Conservation (phyloP, 2,797 vertebrate species). For the Coregonus suidteri region DNA sequence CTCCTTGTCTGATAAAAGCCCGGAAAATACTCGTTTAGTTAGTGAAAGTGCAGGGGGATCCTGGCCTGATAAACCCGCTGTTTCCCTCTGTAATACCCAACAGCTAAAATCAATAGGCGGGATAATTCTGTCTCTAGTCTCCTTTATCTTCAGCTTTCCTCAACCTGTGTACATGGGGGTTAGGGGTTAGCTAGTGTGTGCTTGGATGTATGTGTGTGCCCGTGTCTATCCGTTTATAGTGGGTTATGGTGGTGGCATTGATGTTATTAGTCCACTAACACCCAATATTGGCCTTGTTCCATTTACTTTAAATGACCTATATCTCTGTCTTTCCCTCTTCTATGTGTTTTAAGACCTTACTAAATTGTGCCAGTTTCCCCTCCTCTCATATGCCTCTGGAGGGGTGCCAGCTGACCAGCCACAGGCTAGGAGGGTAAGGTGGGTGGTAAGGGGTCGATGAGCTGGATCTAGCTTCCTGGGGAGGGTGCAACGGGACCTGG, state of each 20-base stretch:
- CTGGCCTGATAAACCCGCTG: slow-evolving; percentile 92
- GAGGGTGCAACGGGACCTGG: slow-evolving; percentile 11
- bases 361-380: background rate
- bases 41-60: slow-evolving; percentile 88
- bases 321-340: background rate
- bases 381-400: slow-evolving; percentile 31
- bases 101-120: slow-evolving; percentile 96
- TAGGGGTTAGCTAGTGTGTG: slow-evolving; percentile 45
- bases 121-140: slow-evolving; percentile 89
- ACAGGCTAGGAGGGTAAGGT: background rate
- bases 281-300: slow-evolving; percentile 12
- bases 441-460: slow-evolving; percentile 18
- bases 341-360: background rate
- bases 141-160: slow-evolving; percentile 75
- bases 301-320: background rate
- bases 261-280: background rate
- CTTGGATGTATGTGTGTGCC: slow-evolving; percentile 30
- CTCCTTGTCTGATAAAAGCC: slow-evolving; percentile 86
- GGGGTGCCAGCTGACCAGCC: slow-evolving; percentile 31
- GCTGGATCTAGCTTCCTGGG: slow-evolving; percentile 45
- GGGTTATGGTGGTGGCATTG: slow-evolving; percentile 4
- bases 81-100: slow-evolving; percentile 94
- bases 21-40: slow-evolving; percentile 92
- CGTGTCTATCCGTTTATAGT: slow-evolving; percentile 11
- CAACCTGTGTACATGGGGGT: slow-evolving; percentile 62